Percentiles rank a stretch among this genome's conserved stretches.
Conservation (phyloP, 1,140 invertebrate genomes). For the Eubasilissa regina region DNA sequence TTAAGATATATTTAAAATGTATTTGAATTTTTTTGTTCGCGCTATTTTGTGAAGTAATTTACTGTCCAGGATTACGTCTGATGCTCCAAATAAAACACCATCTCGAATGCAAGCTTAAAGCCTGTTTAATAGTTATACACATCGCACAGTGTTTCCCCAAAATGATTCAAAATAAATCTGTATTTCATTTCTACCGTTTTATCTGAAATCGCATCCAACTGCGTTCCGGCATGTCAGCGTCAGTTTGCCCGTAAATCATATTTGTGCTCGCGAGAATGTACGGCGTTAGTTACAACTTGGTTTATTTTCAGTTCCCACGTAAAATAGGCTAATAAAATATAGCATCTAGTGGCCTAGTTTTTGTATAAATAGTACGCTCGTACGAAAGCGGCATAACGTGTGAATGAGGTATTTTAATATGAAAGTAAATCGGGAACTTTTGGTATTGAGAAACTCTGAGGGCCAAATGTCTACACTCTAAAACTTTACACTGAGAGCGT, state of each 20-base stretch:
- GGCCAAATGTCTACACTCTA: not conserved
- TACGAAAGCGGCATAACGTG: not conserved
- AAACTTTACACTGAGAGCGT: no score
- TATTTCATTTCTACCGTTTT: not conserved
- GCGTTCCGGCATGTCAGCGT: not conserved
- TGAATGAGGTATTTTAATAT: not conserved
- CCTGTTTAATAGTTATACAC: no score
- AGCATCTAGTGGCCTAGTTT: constrained; percentile 49
- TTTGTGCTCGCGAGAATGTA: not conserved
- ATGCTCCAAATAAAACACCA: no score
- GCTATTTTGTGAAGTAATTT: no score
- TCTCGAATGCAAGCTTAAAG: no score
- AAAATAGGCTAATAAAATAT: constrained; percentile 38
- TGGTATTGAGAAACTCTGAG: not conserved
- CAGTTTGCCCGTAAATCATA: constrained; percentile 9
- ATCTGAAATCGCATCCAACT: constrained; percentile 21
- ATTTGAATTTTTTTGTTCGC: no score
- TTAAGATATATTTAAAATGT: no score
- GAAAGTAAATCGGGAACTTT: not conserved
- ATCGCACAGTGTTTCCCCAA: no score
- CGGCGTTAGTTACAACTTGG: constrained; percentile 8
- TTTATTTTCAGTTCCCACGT: constrained; percentile 44
- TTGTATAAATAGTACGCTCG: constrained; percentile 30
- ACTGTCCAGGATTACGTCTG: no score
- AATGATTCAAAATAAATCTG: no score